Conservation (phyloP, 2,113 vertebrate genomes). For the Chrysemys picta region DNA sequence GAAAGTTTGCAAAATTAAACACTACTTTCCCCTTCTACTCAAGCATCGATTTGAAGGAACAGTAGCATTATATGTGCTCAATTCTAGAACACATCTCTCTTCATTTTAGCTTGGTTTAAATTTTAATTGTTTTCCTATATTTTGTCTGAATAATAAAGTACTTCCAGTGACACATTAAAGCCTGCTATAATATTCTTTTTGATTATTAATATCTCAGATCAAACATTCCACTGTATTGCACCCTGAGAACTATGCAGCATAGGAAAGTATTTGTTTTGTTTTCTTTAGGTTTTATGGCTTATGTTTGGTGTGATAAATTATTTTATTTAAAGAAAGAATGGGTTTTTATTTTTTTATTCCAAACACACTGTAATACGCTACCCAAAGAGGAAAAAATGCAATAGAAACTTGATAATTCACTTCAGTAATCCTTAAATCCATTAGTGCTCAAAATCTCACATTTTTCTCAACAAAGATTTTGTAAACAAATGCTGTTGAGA, state of each 20-base stretch:
- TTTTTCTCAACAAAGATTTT: not conserved
- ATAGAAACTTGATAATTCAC: not conserved
- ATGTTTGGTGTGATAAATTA: not conserved
- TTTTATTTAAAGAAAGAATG: not conserved
- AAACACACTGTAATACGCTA: not conserved
- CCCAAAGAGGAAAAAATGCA: not conserved
- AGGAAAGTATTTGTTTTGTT: not conserved
- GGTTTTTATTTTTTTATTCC: not conserved
- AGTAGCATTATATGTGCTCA: not conserved
- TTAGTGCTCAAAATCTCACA: not conserved
- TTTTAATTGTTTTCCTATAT: not conserved
- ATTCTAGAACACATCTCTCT: not conserved
- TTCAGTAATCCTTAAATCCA: not conserved
- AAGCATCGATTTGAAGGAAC: not conserved
- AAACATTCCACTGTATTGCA: not conserved
- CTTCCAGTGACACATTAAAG: not conserved
- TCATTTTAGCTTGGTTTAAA: not conserved
- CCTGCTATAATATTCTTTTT: not conserved
- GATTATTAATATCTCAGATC: not conserved
- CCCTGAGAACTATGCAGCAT: not conserved
- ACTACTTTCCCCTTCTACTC: not conserved
- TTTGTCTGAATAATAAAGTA: not conserved
- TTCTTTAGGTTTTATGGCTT: not conserved
- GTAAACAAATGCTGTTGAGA: not conserved
- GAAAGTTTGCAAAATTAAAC: not conserved